These are phyloP conservation scores for Brachypteracias leptosomus DNA, from an alignment of 2,113 vertebrate genomes.

Conservation along the genomic window DNA sequence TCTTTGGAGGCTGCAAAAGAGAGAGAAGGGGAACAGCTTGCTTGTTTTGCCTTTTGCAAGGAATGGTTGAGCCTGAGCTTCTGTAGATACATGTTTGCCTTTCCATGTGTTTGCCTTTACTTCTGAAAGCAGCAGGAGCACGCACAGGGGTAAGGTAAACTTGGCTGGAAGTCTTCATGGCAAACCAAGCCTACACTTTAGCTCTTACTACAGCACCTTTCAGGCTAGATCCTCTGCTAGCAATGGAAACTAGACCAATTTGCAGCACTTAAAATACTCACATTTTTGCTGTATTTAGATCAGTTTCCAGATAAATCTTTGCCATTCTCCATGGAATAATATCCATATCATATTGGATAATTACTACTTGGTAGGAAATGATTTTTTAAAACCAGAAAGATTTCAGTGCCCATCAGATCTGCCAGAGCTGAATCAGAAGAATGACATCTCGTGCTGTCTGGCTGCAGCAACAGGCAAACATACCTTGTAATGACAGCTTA, in stretches of 20 bases:
- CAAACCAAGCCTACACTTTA: background rate
- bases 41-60: background rate
- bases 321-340: background rate
- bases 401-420: background rate
- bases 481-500: constrained; percentile 7
- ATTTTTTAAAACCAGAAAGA: background rate
- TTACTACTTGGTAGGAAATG: background rate
- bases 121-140: background rate
- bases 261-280: background rate
- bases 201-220: background rate
- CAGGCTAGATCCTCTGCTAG: background rate
- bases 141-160: background rate
- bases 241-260: background rate
- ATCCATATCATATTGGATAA: background rate
- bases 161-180: background rate
- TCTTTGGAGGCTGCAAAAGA: background rate
- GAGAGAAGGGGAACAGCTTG: background rate
- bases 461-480: background rate
- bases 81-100: background rate
- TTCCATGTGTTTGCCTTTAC: background rate
- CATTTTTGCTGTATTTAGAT: background rate
- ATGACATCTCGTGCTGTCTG: background rate
- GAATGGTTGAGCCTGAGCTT: background rate
- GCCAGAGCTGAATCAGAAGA: background rate
- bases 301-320: background rate